Evolutionary conservation across 2,888 invertebrate genomes (phyloP), one percentile per base, ranked within the genome.

Genomic region (Plagiodera versicolora): DNA sequence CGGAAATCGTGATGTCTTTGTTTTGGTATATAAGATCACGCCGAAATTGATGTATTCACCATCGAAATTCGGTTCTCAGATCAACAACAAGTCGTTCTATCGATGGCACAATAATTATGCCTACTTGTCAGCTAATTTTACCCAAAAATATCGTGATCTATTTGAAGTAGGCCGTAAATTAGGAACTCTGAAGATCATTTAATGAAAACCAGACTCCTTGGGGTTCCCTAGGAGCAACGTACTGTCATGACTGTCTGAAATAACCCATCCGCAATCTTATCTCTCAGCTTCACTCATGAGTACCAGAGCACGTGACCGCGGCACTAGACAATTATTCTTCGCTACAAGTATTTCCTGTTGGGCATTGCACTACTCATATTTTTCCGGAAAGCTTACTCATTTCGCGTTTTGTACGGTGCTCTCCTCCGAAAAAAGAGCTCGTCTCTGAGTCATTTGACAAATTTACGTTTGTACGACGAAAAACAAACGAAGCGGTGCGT

Each of bases 361-460:
- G 11, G 11, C 32, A 32, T 32, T 10, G 48, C 32, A 50, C 48
- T 49, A 20, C 55, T 24, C 24, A 51, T 58, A 51, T 51, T 47
- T 51, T 58, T 55, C 58, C 48, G 58, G 62, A 52, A 58, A 35
- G 56, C 35, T 62, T 57, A 62, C 51, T 62, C 62, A 62, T 47
- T 48, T 30, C 17, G 52, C 28, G 45, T 58, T 58, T 57, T 66
- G 30, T 51, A 53, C 56, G 50, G 47, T 60, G 63, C 63, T 64
- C 61, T 59, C 50, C 60, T 62, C 49, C 30, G 18, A 35, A 59
- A 63, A 58, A 58, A 58, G 70, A 68, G 72, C 72, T n/a, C n/a
- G n/a, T n/a, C n/a, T 71, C 74, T 74, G 74, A 73, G 73, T 74
- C 74, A 74, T 71, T 58, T 56, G 30, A 64, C 66, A 72, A 69